Evolutionary conservation across 2,113 vertebrate species (phyloP).

Genomic region (Ceyx cyanopectus): DNA sequence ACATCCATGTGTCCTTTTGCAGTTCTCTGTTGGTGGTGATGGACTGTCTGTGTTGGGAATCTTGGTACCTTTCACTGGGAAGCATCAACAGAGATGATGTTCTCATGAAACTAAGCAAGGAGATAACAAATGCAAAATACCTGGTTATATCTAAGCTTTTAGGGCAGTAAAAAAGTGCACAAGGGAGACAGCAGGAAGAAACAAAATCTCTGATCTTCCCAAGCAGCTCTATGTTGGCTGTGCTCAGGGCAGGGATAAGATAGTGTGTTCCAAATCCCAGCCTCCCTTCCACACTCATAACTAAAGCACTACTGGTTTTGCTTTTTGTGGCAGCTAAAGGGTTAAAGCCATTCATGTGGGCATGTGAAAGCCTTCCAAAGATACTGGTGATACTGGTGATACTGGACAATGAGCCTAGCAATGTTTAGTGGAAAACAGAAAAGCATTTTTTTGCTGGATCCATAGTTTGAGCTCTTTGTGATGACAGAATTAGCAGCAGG

Average conservation of each 20-base stretch:
- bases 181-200: neutral
- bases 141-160: neutral
- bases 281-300: neutral
- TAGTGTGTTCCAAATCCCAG: neutral
- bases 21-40: neutral
- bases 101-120: neutral
- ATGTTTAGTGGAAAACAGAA: neutral
- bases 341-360: neutral
- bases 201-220: neutral
- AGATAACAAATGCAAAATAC: neutral
- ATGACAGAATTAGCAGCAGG: neutral
- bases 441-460: neutral
- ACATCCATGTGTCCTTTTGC: neutral
- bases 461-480: neutral
- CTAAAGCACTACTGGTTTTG: neutral
- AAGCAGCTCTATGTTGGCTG: neutral
- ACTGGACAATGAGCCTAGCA: neutral
- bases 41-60: neutral
- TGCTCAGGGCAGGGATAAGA: neutral
- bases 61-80: neutral
- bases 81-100: neutral
- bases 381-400: neutral
- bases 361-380: neutral
- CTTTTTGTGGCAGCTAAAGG: neutral
- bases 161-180: neutral